A percentile compares a stretch with the other conserved stretches of the same genome.
These are phyloP conservation scores for Melanotaenia parkinsoni DNA, from an alignment of 2,797 vertebrate genomes.

Conservation along the genomic window DNA sequence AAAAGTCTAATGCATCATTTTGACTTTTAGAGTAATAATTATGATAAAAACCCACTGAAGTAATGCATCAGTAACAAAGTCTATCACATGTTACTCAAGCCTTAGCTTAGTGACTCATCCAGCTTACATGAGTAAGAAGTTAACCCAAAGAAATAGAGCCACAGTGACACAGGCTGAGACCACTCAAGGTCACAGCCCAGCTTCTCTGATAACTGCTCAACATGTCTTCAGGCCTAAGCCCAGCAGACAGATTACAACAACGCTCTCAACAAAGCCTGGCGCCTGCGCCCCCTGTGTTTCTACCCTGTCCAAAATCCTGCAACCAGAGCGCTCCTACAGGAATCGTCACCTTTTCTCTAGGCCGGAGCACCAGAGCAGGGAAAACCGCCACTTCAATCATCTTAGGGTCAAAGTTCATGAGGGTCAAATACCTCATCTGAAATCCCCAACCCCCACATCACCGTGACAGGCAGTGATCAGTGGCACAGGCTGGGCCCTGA, in stretches of 20 bases:
- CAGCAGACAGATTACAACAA: conserved; percentile 79
- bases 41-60: conserved; percentile 9
- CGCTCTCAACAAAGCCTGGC: conserved; percentile 76
- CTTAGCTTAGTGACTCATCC: conserved; percentile 65
- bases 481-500: conserved; percentile 71
- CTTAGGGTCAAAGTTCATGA: conserved; percentile 72
- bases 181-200: conserved; percentile 80
- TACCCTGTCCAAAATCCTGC: conserved; percentile 70
- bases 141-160: conserved; percentile 55
- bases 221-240: conserved; percentile 73
- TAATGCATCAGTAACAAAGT: conserved; percentile 41
- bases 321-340: conserved; percentile 83
- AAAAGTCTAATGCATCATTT: conserved; percentile 18
- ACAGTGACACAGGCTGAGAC: conserved; percentile 62
- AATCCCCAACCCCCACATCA: conserved; percentile 74
- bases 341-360: conserved; percentile 84
- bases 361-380: conserved; percentile 76
- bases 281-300: conserved; percentile 68
- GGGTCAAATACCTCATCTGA: conserved; percentile 85
- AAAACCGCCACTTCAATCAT: conserved; percentile 85
- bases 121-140: conserved; percentile 62
- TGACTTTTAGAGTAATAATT: background rate
- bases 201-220: conserved; percentile 70
- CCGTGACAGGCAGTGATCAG: conserved; percentile 81
- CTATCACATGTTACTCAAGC: conserved; percentile 50